Conservation (phyloP, 2,113 vertebrate species). For the Pangasianodon hypophthalmus region DNA sequence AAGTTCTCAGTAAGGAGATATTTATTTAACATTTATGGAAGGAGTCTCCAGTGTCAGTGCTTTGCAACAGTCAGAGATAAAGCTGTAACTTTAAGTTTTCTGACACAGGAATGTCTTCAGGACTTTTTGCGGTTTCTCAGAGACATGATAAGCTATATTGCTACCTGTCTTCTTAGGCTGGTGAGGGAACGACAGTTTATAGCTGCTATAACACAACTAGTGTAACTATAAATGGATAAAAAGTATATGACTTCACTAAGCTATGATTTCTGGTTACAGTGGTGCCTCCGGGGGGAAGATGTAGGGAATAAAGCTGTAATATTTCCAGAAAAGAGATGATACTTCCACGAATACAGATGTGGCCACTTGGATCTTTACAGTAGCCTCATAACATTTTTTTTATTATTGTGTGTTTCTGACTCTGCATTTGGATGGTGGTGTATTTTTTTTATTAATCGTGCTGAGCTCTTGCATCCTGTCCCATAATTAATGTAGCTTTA, state of each 20-base stretch:
- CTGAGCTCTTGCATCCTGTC: neutral
- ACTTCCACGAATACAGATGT: neutral
- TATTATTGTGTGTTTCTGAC: no score
- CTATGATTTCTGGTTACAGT: neutral
- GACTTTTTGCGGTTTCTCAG: neutral
- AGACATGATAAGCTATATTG: neutral
- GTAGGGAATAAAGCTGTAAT: no score
- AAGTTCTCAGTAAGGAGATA: neutral
- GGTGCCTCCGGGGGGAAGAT: no score
- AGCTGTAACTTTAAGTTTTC: neutral
- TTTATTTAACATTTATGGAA: neutral
- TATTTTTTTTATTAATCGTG: no score
- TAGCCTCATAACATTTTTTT: no score
- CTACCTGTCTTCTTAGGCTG: neutral
- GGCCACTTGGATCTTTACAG: no score
- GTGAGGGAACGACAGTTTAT: neutral
- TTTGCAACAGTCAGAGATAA: neutral
- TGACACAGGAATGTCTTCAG: neutral
- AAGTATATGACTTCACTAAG: no score
- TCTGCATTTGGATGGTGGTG: no score
- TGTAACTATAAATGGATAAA: neutral
- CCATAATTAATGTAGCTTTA: neutral
- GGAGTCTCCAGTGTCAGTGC: neutral
- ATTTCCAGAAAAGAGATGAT: neutral
- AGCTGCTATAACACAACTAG: neutral